Conservation (phyloP, 2,888 invertebrate genomes). For the Glyphotaelius pellucidus region DNA sequence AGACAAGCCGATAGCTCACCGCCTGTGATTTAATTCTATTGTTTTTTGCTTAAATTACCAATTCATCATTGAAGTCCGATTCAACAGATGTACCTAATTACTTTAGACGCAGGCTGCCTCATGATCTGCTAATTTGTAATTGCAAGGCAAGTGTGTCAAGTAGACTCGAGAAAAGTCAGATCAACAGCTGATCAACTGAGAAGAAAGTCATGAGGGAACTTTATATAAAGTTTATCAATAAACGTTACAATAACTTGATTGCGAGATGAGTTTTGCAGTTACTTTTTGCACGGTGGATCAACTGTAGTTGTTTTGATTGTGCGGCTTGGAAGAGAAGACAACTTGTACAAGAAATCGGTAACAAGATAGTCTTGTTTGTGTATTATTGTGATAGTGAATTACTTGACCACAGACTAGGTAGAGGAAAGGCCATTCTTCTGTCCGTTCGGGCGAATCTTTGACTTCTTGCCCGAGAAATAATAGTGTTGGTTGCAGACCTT, state of each 20-base stretch:
- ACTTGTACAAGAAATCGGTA: slow-evolving; percentile 27
- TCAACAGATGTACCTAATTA: slow-evolving; percentile 14
- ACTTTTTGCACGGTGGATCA: background rate
- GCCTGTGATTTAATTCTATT: background rate
- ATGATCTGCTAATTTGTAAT: slow-evolving; percentile 46
- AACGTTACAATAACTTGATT: background rate
- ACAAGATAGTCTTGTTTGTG: background rate
- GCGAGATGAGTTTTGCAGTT: background rate
- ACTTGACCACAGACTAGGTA: slow-evolving; percentile 35
- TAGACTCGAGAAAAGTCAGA: slow-evolving; percentile 23
- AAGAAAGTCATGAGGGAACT: background rate
- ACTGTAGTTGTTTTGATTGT: background rate
- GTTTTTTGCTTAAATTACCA: background rate
- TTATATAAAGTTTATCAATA: background rate
- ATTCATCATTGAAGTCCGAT: background rate
- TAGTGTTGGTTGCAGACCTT: background rate
- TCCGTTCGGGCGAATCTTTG: slow-evolving; percentile 7
- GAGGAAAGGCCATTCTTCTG: background rate
- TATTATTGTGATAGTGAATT: slow-evolving; percentile 31
- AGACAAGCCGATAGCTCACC: background rate
- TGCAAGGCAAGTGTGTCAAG: slow-evolving; percentile 50
- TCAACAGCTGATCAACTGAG: background rate
- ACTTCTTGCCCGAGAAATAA: background rate
- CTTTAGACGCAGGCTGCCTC: background rate
- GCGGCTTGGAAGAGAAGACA: slow-evolving; percentile 16